phyloP scores from a whole-genome alignment of 2,113 vertebrate species.

The Rattus rattus region DNA sequence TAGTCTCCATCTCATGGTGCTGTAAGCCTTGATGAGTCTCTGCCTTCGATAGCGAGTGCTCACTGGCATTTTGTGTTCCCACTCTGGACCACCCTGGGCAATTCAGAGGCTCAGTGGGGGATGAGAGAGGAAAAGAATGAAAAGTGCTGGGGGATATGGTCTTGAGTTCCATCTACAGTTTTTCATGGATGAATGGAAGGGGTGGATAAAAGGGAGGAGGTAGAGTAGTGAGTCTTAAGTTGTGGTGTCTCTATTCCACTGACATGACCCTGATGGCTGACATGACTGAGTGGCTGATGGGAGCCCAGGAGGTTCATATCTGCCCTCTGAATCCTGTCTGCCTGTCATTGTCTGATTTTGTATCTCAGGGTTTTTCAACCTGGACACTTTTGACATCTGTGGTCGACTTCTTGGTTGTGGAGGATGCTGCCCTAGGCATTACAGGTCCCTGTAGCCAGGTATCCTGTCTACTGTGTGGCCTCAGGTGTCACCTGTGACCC shows the following conservation, averaged over 20 bases:
- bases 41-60: neutral
- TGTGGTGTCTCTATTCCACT: neutral
- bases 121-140: neutral
- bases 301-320: neutral
- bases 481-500: neutral
- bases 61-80: neutral
- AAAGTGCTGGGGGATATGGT: neutral
- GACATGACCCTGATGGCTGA: neutral
- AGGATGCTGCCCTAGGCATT: neutral
- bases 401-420: neutral
- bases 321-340: neutral
- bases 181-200: neutral
- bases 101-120: neutral
- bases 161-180: neutral
- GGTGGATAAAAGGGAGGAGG: neutral
- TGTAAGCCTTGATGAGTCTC: neutral
- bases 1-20: neutral
- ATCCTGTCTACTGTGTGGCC: neutral
- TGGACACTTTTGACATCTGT: neutral
- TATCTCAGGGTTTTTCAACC: neutral
- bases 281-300: neutral
- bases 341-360: neutral
- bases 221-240: neutral
- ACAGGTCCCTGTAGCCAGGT: neutral
- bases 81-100: neutral